Evolutionary conservation across 92 coral and sea anemone species (phyloP).

Genomic region (Zoanthus sansibaricus): DNA sequence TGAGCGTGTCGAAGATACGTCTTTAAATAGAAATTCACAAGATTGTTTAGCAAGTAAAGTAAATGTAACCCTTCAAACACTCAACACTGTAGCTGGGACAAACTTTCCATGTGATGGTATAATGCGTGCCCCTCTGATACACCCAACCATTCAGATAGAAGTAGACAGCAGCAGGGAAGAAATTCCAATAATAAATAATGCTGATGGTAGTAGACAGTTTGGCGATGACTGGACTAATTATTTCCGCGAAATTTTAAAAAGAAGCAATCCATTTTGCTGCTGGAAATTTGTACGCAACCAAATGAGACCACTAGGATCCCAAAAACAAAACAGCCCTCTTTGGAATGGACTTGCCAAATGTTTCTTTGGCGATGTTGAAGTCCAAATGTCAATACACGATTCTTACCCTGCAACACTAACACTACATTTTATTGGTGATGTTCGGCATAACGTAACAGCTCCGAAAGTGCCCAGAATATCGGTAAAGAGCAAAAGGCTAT

Average conservation of each 20-base stretch:
- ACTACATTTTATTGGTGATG: constrained; percentile 20
- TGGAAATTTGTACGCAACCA: constrained; percentile 42
- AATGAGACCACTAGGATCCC: constrained; percentile 15
- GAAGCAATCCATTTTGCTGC: constrained; percentile 35
- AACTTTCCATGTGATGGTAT: constrained; percentile 26
- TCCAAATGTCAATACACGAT: background rate
- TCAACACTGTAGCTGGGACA: constrained; percentile 2
- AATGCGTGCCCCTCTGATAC: constrained; percentile 10
- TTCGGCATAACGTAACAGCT: constrained; percentile 16
- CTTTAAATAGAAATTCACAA: background rate
- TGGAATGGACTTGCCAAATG: constrained; percentile 45
- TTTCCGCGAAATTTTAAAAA: constrained; percentile 19
- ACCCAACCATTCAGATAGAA: background rate
- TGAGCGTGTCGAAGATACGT: background rate
- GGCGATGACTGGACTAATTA: constrained; percentile 14
- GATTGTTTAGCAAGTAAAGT: background rate
- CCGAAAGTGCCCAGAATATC: constrained; percentile 28
- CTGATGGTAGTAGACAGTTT: constrained; percentile 19
- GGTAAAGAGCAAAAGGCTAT: background rate
- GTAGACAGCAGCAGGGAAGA: constrained; percentile 34
- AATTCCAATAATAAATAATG: background rate
- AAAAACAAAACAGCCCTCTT: constrained; percentile 13
- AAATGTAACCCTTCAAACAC: background rate
- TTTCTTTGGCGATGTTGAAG: constrained; percentile 37
- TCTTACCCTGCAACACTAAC: constrained; percentile 4